Conservation (phyloP, 2,797 vertebrate species). For the Ataeniobius toweri region DNA sequence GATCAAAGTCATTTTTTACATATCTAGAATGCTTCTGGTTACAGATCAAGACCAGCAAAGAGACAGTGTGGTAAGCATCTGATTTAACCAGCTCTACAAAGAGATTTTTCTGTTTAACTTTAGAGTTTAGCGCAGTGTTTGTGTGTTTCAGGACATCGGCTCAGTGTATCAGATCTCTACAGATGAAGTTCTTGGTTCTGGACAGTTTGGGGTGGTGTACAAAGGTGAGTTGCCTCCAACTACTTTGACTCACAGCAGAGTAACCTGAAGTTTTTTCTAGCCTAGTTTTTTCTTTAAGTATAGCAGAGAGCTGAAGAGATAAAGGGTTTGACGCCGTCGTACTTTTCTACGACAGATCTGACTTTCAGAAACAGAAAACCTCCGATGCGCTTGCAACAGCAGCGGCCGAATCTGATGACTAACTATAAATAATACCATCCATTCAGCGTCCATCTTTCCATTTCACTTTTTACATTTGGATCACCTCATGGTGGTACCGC, state of each 20-base stretch:
- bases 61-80: conserved; percentile 46
- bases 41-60: conserved; percentile 22
- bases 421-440: too few relatives aligned
- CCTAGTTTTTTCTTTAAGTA: too few relatives aligned
- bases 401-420: too few relatives aligned
- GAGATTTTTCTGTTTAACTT: background rate
- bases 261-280: background rate
- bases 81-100: accelerated
- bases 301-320: background rate
- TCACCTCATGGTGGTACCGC: too few relatives aligned
- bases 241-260: background rate
- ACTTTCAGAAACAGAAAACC: too few relatives aligned
- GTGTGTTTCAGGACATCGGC: conserved; percentile 76
- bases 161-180: conserved; percentile 80
- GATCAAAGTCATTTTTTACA: background rate
- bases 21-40: background rate
- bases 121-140: background rate
- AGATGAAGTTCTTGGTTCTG: conserved; percentile 81
- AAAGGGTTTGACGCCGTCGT: background rate
- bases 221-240: conserved; percentile 55
- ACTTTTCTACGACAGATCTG: too few relatives aligned
- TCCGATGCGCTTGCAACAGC: too few relatives aligned
- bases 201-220: conserved; percentile 83
- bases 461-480: too few relatives aligned
- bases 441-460: too few relatives aligned